A percentile compares a stretch with the other conserved stretches of the same genome.
Conservation (phyloP, 2,797 vertebrate genomes). For the Peromyscus nudipes region DNA sequence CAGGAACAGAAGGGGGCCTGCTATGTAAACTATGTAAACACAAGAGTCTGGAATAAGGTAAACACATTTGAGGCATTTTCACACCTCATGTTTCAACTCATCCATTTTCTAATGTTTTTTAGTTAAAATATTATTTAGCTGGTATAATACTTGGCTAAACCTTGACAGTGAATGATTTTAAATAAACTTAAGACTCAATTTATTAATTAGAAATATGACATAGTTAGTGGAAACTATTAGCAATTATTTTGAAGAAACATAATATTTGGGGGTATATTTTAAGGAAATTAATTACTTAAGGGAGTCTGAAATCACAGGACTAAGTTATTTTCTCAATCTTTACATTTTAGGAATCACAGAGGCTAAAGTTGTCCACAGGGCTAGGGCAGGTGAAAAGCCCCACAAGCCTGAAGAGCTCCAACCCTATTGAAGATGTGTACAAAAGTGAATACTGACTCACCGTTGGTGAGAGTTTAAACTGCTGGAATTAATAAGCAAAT, state of each 20-base stretch:
- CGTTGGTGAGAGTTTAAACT: no score
- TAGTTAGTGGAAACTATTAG: neutral
- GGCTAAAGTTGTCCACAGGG: neutral
- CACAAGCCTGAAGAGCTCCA: no score
- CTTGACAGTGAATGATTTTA: neutral
- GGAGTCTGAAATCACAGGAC: neutral
- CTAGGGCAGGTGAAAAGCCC: no score
- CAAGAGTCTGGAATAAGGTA: neutral
- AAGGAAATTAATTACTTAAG: neutral
- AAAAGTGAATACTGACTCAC: no score
- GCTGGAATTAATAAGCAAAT: no score
- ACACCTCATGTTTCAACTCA: neutral
- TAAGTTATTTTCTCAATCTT: neutral
- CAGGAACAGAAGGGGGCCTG: neutral
- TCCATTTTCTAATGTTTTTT: neutral
- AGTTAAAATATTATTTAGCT: neutral
- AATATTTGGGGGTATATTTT: neutral
- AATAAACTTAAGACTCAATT: neutral
- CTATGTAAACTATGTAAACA: neutral
- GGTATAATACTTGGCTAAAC: neutral
- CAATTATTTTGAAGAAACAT: neutral
- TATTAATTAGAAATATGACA: neutral
- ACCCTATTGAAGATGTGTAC: no score
- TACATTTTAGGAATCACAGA: neutral
- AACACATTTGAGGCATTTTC: neutral